Evolutionary conservation across 1,140 invertebrate species (phyloP).

Genomic region (Scaptomyza montana): DNA sequence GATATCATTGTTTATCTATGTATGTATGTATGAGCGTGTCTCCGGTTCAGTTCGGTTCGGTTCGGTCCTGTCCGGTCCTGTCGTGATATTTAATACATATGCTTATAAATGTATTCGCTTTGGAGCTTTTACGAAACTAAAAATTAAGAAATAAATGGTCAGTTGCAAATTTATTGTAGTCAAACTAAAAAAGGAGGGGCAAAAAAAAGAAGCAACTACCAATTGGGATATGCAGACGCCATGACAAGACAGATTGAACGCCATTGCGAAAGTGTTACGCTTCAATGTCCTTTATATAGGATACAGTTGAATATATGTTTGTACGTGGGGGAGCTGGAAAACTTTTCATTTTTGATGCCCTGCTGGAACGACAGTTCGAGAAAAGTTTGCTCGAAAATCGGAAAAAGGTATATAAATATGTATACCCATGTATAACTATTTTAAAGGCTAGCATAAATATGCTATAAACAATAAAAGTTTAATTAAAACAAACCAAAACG

Average conservation of each 20-base stretch:
- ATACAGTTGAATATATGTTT: not conserved
- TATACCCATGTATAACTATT: too few species aligned
- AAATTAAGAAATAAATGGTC: conserved; percentile 53
- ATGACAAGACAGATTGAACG: conserved; percentile 73
- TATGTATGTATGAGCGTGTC: conserved; percentile 5
- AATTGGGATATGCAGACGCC: conserved; percentile 50
- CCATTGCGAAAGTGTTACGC: conserved; percentile 61
- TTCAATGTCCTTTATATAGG: conserved; percentile 55
- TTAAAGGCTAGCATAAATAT: too few species aligned
- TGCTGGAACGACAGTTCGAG: not conserved
- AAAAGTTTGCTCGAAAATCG: too few species aligned
- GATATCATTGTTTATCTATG: conserved; percentile 72
- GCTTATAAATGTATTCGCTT: conserved; percentile 24
- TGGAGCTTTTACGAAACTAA: conserved; percentile 13
- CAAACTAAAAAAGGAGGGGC: conserved; percentile 36
- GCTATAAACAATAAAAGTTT: too few species aligned
- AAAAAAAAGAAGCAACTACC: conserved; percentile 4
- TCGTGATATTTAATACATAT: conserved; percentile 55
- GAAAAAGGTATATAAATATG: too few species aligned
- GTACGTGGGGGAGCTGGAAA: conserved; percentile 2
- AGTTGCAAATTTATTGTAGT: conserved; percentile 67
- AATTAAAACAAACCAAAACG: too few species aligned
- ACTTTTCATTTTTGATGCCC: conserved; percentile 34
- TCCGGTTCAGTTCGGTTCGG: not conserved
- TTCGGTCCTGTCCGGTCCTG: not conserved